Evolutionary conservation across 2,888 invertebrate genomes (phyloP).

Genomic region (Anaspis maculata): DNA sequence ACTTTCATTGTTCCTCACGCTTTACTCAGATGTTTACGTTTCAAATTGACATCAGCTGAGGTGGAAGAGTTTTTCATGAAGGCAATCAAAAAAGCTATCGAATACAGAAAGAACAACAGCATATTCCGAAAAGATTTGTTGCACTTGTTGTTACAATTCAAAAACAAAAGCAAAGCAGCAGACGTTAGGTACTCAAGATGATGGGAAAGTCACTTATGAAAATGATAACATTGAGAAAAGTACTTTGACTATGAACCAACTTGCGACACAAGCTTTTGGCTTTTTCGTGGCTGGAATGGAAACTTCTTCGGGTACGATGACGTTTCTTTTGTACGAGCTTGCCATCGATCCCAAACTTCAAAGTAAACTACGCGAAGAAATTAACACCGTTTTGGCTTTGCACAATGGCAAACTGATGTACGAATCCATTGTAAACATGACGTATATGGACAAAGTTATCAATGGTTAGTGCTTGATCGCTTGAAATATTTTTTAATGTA

Average conservation of each 20-base stretch:
- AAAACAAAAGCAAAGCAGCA: background rate
- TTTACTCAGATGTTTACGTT: background rate
- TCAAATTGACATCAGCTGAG: background rate
- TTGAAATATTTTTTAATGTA: background rate
- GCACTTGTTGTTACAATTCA: background rate
- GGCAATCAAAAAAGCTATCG: background rate
- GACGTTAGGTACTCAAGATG: background rate
- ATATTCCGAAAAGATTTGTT: background rate
- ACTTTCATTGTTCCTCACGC: background rate
- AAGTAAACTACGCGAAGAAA: slow-evolving; percentile 17
- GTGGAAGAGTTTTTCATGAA: slow-evolving; percentile 1
- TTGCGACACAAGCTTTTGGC: slow-evolving; percentile 18
- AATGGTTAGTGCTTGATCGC: slow-evolving; percentile 15
- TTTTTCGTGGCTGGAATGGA: slow-evolving; percentile 21
- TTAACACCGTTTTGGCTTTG: slow-evolving; percentile 11
- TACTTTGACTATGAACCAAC: slow-evolving; percentile 12
- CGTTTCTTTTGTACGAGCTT: slow-evolving; percentile 17
- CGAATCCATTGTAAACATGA: slow-evolving; percentile 17
- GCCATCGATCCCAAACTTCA: slow-evolving; percentile 16
- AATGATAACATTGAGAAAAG: background rate
- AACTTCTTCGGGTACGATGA: slow-evolving; percentile 19
- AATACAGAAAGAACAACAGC: background rate
- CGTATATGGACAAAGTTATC: slow-evolving; percentile 16
- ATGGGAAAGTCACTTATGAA: background rate
- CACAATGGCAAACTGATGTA: slow-evolving; percentile 16